Base-by-base conservation (phyloP, 2,797 vertebrate genomes). In the Craterocephalus amniculus region DNA sequence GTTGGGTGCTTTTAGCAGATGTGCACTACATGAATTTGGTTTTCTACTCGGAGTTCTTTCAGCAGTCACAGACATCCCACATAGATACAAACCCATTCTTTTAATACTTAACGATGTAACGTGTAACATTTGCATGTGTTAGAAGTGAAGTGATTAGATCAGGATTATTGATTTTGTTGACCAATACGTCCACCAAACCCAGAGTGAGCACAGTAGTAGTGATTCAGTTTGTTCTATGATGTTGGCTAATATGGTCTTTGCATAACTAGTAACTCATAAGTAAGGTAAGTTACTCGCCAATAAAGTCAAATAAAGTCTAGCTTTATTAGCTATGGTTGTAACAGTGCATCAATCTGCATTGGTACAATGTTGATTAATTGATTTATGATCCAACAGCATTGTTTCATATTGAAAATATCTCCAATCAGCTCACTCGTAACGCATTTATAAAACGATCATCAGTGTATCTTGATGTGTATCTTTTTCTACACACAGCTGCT, bases 1-100 rank as follows among this genome's bases (percentile, higher is more conserved):
- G 59, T 26, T 71, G 73, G 81, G 72, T 88, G 59, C 67, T 80
- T 80, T 72, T 27, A 6, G 84, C 71, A 72, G 80, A 85, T 84
- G 63, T 89, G 70, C 10, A 8, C 74, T 74, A 72, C 78, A 77
- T 70, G 35, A 61, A 74, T 79, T 73, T 81, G 71, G 63, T 66
- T 83, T 83, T 79, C 66, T 76, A 45, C 35, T 73, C 70, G 20
- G 20, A n/a, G 6, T 20, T 45, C 18, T 20, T 49, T 45, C 36
- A 70, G 60, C 81, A 79, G 24, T 64, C 57, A 54, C 36, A 70
- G 58, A 24, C 40, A 29, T 29, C 24, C 45, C 24, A 45, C 22
- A 43, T 35, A 29, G 24, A 56, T 32, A 24, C 31, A 34, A 14
- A 38, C 27, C 52, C 51, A 61, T 32, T 22, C 32, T 57, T 29